Conservation (phyloP, 2,888 invertebrate species). For the Acrobasis suavella region DNA sequence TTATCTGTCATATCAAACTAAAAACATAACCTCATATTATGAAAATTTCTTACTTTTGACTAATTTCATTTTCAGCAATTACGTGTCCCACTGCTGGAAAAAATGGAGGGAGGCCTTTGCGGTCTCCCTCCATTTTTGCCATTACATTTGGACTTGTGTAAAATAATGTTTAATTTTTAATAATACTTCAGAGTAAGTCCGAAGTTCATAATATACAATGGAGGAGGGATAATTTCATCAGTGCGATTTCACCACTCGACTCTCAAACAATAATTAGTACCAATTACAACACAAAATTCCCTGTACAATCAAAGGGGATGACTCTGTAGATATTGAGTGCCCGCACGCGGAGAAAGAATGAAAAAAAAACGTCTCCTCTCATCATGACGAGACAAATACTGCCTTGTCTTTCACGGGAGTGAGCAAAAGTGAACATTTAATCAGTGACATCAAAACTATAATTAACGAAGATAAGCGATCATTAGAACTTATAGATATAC, state of each 20-base stretch:
- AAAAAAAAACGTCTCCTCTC: conserved; percentile 54
- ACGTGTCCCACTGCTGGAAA: too few species aligned
- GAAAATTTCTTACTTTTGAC: too few species aligned
- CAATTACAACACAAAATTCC: conserved; percentile 74
- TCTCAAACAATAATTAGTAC: conserved; percentile 76
- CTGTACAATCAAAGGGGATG: conserved; percentile 78
- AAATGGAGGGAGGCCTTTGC: too few species aligned
- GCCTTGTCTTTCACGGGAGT: conserved; percentile 22
- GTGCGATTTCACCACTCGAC: conserved; percentile 43
- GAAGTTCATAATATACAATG: neutral
- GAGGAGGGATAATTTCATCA: conserved; percentile 6
- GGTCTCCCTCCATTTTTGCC: too few species aligned
- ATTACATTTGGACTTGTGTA: too few species aligned
- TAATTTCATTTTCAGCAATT: too few species aligned
- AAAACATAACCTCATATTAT: too few species aligned
- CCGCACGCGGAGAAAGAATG: conserved; percentile 73
- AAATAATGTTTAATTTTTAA: too few species aligned
- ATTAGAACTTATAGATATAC: conserved; percentile 13
- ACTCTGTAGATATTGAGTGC: conserved; percentile 71
- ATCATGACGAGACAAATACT: conserved; percentile 24
- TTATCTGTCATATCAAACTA: too few species aligned
- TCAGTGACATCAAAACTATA: conserved; percentile 50
- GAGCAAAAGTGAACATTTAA: conserved; percentile 38
- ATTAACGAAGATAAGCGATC: conserved; percentile 44
- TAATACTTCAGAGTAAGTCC: too few species aligned